Evolutionary conservation across 2,888 invertebrate genomes (phyloP).

Genomic region (Thyatira batis): DNA sequence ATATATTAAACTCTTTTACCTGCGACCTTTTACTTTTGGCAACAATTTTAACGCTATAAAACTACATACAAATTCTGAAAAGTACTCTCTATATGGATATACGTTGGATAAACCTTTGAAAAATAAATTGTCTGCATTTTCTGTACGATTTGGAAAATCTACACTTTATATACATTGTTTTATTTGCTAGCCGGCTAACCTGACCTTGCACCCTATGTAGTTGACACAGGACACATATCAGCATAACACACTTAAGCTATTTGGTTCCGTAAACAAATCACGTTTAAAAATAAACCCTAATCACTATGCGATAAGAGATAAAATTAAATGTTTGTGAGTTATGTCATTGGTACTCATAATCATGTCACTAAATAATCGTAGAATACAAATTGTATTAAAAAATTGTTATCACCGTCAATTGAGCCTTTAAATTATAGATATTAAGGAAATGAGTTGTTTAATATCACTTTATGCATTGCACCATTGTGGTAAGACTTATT

Average conservation of each 20-base stretch:
- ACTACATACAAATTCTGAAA: constrained; percentile 44
- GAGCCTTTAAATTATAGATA: background rate
- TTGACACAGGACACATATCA: constrained; percentile 18
- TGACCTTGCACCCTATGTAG: constrained; percentile 17
- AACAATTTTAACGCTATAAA: constrained; percentile 41
- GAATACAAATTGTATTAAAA: background rate
- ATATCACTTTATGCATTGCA: background rate
- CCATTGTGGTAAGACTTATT: background rate
- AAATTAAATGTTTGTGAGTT: background rate
- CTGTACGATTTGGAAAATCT: constrained; percentile 32
- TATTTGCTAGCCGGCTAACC: constrained; percentile 24
- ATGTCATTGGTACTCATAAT: background rate
- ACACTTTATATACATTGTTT: constrained; percentile 13
- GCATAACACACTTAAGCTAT: constrained; percentile 25
- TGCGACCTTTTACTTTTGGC: constrained; percentile 50
- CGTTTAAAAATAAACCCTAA: background rate
- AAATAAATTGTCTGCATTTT: constrained; percentile 35
- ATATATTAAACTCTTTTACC: constrained; percentile 20
- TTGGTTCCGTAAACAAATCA: constrained; percentile 25
- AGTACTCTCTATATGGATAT: constrained; percentile 25
- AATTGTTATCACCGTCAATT: background rate
- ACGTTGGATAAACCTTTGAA: constrained; percentile 30
- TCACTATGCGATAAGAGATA: background rate
- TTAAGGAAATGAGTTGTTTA: background rate
- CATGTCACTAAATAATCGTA: background rate